Evolutionary conservation across 2,888 invertebrate species (phyloP), one percentile per base, ranked within the genome.

Genomic region (Eilema griseolum): DNA sequence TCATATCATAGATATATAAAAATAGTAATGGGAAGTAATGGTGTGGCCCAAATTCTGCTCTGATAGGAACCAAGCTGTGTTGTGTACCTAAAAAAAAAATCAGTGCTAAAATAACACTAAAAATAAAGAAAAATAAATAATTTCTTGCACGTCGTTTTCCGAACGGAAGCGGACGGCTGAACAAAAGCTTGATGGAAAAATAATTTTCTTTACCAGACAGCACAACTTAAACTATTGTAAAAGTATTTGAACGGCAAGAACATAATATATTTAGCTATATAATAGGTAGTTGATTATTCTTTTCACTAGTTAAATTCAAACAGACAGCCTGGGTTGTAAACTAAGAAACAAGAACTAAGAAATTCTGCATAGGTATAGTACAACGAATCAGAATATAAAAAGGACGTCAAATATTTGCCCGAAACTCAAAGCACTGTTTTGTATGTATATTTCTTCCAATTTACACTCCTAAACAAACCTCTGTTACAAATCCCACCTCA

Each of bases 141-240:
- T 90, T 88, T 86, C 82, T 82, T 79, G 83, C 82, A 86, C 86
- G 84, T 88, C 89, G 84, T 90, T 3, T 52, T 5, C 88, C 86
- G 87, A 89, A 85, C 84, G 84, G 78, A 74, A 73, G 85, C 82
- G n/a, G 52, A 52, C 20, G 89, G 88, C 59, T 59, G 7, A 14
- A 92, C 91, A 93, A 94, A 91, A 89, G 90, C 84, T 80, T 77
- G 85, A 82, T 86, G 89, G 86, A 84, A 89, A 93, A 94, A 94
- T 93, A 89, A 93, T 93, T 94, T 94, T n/a, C 92, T 91, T 86
- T 87, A 86, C 83, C 74, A 87, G 87, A 83, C 88, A 88, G 88
- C 90, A 88, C 90, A 89, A 88, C 88, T 89, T 86, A 81, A 88
- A 91, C 93, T 89, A 92, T 95, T 95, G 93, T 94, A 87, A 87